These are phyloP conservation scores for Pampusana beccarii DNA, from an alignment of 2,113 vertebrate genomes.

Conservation along the genomic window DNA sequence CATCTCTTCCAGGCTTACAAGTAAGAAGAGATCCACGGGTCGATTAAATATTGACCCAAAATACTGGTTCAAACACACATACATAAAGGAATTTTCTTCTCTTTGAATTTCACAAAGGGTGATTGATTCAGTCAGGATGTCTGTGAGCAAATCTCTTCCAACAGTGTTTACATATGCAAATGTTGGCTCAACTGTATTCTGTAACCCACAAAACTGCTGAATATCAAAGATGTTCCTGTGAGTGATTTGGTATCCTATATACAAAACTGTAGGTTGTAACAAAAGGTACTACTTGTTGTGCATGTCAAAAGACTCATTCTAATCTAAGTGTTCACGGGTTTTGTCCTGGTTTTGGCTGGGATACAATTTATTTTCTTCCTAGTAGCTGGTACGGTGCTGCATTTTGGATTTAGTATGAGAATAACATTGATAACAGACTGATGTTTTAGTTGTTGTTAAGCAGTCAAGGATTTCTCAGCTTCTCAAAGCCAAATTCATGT, in stretches of 20 bases:
- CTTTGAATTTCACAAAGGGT: background rate
- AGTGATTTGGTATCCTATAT: background rate
- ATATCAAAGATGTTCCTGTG: background rate
- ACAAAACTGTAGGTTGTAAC: background rate
- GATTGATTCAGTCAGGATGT: background rate
- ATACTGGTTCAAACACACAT: background rate
- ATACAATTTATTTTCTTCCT: too few relatives aligned
- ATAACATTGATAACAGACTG: too few relatives aligned
- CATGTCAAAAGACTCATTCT: background rate
- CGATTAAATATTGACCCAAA: constrained; percentile 10
- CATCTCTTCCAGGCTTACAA: background rate
- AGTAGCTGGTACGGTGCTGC: too few relatives aligned
- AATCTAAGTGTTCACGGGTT: background rate
- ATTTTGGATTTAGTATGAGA: too few relatives aligned
- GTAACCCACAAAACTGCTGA: background rate
- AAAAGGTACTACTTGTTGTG: background rate
- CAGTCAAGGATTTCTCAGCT: too few relatives aligned
- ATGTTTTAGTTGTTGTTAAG: too few relatives aligned
- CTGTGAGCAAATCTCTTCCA: background rate
- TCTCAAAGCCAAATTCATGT: background rate
- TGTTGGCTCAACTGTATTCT: background rate
- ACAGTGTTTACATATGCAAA: background rate
- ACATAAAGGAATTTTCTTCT: background rate
- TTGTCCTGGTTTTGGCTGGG: background rate
- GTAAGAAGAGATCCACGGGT: background rate